phyloP scores from a whole-genome alignment of 2,113 vertebrate species.

The Bostrychus sinensis region DNA sequence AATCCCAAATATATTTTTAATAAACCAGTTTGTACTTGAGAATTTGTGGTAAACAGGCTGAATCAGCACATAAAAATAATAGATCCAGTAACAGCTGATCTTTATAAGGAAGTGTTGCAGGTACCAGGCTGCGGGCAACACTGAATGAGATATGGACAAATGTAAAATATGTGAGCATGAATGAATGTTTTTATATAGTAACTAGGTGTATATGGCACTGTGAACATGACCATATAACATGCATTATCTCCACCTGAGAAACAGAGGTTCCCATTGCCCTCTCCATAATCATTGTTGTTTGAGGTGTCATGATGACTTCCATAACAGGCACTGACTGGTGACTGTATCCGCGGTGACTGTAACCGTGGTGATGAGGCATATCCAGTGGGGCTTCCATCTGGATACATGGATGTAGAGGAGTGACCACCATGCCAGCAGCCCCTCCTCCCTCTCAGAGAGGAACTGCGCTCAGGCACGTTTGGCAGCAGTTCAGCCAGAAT shows the following conservation, averaged over 20 bases:
- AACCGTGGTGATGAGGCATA: slow-evolving; percentile 66
- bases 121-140: slow-evolving; percentile 30
- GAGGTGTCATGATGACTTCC: slow-evolving; percentile 82
- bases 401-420: slow-evolving; percentile 60
- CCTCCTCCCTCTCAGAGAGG: slow-evolving; percentile 84
- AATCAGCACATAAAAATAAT: slow-evolving; percentile 20
- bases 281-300: slow-evolving; percentile 81
- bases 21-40: slow-evolving; percentile 28
- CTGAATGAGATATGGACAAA: slow-evolving; percentile 5
- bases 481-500: slow-evolving; percentile 96
- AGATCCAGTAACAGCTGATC: slow-evolving; percentile 22
- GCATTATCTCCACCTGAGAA: slow-evolving; percentile 89
- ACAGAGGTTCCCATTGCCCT: slow-evolving; percentile 80
- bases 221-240: slow-evolving; percentile 14
- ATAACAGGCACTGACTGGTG: slow-evolving; percentile 90
- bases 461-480: slow-evolving; percentile 93
- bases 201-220: background rate
- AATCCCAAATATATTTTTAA: background rate
- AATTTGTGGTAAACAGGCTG: slow-evolving; percentile 36
- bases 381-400: slow-evolving; percentile 76
- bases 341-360: slow-evolving; percentile 77
- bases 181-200: too few species aligned
- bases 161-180: slow-evolving; percentile 2
- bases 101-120: slow-evolving; percentile 2
- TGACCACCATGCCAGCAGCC: slow-evolving; percentile 69